phyloP scores from a whole-genome alignment of 2,113 vertebrate species.

The Geococcyx californianus region DNA sequence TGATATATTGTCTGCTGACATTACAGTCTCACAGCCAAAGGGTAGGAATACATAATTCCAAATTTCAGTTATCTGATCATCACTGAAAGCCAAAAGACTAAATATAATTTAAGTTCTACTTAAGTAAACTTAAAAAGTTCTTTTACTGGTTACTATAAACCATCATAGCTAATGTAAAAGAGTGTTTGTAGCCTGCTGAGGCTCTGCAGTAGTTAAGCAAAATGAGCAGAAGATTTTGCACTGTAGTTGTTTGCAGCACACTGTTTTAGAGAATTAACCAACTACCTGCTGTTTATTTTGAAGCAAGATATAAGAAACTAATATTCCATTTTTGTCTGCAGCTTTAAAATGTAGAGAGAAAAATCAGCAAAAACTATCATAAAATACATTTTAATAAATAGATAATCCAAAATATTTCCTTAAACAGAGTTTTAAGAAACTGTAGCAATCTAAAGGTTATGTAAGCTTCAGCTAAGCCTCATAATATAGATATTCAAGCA shows the following conservation, averaged over 20 bases:
- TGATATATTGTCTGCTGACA: not conserved
- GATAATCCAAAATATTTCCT: not conserved
- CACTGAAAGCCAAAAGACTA: not conserved
- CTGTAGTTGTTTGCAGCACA: not conserved
- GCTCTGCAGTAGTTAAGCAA: not conserved
- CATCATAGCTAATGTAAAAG: not conserved
- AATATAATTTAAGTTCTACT: not conserved
- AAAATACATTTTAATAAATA: not conserved
- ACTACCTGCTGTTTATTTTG: not conserved
- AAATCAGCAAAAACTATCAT: rapidly evolving
- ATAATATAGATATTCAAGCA: not conserved
- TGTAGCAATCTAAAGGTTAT: constrained; percentile 1
- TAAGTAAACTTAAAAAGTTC: too few species aligned
- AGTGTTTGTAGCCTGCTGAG: not conserved
- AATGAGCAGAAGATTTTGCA: not conserved
- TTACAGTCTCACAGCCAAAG: not conserved
- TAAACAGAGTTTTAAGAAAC: constrained; percentile 1
- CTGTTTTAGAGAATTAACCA: not conserved
- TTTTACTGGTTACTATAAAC: not conserved
- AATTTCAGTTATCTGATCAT: not conserved
- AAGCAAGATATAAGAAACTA: not conserved
- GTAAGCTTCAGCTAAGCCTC: constrained; percentile 25
- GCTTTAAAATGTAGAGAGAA: not conserved
- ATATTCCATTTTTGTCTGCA: not conserved
- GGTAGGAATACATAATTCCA: not conserved